These are phyloP conservation scores for Montipora sp. DNA, from an alignment of 64 coral and sea anemone species.

Conservation along the genomic window DNA sequence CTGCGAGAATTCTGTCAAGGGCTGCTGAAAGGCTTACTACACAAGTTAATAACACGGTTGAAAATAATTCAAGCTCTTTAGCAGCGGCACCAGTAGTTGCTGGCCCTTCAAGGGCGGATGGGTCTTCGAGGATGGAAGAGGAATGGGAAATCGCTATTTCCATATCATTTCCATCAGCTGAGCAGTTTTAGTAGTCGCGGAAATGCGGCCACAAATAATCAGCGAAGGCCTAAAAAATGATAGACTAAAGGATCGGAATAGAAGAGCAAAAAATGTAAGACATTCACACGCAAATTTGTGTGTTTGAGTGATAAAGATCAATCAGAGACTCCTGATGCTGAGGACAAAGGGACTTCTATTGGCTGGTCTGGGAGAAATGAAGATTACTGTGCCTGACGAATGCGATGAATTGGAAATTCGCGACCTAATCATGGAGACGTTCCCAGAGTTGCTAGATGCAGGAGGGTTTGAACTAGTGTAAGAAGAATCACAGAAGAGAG, in stretches of 20 bases:
- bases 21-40: slow-evolving; percentile 12
- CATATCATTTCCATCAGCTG: slow-evolving; percentile 18
- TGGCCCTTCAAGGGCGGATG: background rate
- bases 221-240: background rate
- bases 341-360: slow-evolving; percentile 53
- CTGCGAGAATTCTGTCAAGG: slow-evolving; percentile 27
- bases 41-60: background rate
- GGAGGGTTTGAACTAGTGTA: no score
- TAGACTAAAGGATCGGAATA: background rate
- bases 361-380: slow-evolving; percentile 43
- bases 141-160: slow-evolving; percentile 46
- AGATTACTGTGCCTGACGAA: background rate
- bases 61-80: background rate
- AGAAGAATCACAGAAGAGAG: no score
- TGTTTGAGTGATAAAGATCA: slow-evolving; percentile 62
- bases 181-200: background rate
- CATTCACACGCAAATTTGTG: slow-evolving; percentile 39
- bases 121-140: background rate
- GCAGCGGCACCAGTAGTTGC: background rate
- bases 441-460: no score
- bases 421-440: no score
- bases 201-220: background rate
- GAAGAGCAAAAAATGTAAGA: slow-evolving; percentile 5
- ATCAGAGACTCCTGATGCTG: slow-evolving; percentile 25
- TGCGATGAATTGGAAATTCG: no score